Base-by-base conservation (phyloP, 1,140 invertebrate genomes). In the Meloidogyne hapla region DNA sequence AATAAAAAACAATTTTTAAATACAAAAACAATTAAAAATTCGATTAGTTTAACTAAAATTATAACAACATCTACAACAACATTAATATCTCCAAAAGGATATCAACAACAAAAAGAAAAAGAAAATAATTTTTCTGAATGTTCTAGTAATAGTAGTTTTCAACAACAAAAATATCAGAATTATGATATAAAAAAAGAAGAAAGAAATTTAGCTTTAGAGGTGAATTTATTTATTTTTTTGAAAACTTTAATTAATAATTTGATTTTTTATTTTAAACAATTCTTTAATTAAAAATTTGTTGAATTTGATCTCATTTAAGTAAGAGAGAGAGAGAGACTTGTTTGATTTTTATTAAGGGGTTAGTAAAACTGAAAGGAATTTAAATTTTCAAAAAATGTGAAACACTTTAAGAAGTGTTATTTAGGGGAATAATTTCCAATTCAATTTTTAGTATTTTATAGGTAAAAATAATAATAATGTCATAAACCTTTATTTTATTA, bases 231-330 rank as follows among this genome's bases (percentile, higher is more conserved):
- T n/a, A n/a, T 38, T 38, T 38, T 38, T 38, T 38, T 38, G 9
- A 33, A 69, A 33, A 28, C 21, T 69, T 69, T 18, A 40, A 69
- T 69, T 69, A 45, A 65, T n/a, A n/a, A n/a, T n/a, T n/a, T n/a
- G n/a, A n/a, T n/a, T n/a, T n/a, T n/a, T n/a, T n/a, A n/a, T n/a
- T n/a, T n/a, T n/a, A n/a, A n/a, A n/a, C n/a, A n/a, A n/a, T n/a
- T n/a, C n/a, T n/a, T n/a, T n/a, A n/a, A n/a, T n/a, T n/a, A n/a
- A n/a, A n/a, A n/a, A n/a, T n/a, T n/a, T n/a, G n/a, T n/a, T n/a
- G n/a, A n/a, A n/a, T n/a, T n/a, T n/a, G n/a, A n/a, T n/a, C n/a
- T n/a, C n/a, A n/a, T n/a, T n/a, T n/a, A n/a, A n/a, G n/a, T n/a
- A n/a, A n/a, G n/a, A n/a, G n/a, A n/a, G n/a, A n/a, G n/a, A n/a